phyloP scores from a whole-genome alignment of 1,140 invertebrate genomes.

The Galleria mellonella region DNA sequence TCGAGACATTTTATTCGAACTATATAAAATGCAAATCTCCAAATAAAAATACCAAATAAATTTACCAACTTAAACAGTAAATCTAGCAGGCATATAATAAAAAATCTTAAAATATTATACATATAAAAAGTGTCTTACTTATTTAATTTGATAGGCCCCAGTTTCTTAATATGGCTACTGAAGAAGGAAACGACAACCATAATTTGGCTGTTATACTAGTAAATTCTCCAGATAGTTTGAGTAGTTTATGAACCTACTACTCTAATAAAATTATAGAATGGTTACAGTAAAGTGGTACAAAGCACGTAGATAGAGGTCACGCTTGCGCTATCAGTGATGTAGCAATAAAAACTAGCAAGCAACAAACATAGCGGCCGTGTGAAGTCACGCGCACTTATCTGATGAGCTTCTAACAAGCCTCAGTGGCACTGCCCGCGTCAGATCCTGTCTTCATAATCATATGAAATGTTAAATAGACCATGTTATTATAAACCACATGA shows the following conservation, averaged over 20 bases:
- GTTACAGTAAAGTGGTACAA: background rate
- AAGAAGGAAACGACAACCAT: slow-evolving; percentile 26
- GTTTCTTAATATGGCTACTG: slow-evolving; percentile 47
- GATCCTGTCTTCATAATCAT: background rate
- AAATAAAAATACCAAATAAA: slow-evolving; percentile 33
- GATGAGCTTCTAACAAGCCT: slow-evolving; percentile 18
- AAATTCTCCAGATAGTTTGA: slow-evolving; percentile 1
- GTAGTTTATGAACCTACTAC: no score
- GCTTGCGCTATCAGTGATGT: background rate
- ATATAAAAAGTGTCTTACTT: slow-evolving; percentile 36
- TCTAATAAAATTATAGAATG: background rate
- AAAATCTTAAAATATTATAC: slow-evolving; percentile 37
- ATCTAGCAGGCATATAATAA: slow-evolving; percentile 39
- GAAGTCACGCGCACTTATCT: slow-evolving; percentile 27
- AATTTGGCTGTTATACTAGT: slow-evolving; percentile 34
- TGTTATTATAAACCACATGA: background rate
- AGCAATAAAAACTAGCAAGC: background rate
- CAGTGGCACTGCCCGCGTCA: background rate
- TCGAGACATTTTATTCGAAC: slow-evolving; percentile 11
- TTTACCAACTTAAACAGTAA: slow-evolving; percentile 31
- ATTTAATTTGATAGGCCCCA: slow-evolving; percentile 32
- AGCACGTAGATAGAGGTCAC: slow-evolving; percentile 8
- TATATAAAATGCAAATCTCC: slow-evolving; percentile 37
- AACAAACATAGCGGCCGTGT: slow-evolving; percentile 10
- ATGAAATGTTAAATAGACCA: slow-evolving; percentile 1